phyloP scores from a whole-genome alignment of 30 jellyfish, hydroid and myxozoan species.

The Mastigias papua region DNA sequence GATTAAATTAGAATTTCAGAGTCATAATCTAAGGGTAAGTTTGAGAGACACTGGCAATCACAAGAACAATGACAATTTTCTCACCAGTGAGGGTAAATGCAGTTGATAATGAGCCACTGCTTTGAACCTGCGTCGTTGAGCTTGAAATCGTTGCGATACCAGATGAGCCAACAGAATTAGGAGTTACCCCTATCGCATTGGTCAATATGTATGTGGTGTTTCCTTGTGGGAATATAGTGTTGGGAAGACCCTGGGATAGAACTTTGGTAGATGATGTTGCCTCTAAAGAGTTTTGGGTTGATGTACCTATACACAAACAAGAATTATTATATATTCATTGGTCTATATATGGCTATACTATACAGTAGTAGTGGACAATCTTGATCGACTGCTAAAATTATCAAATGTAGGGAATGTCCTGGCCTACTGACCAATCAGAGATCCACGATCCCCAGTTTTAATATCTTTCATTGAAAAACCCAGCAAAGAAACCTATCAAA shows the following conservation, averaged over 20 bases:
- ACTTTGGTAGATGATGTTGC: slow-evolving; percentile 30
- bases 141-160: slow-evolving; percentile 26
- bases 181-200: slow-evolving; percentile 84
- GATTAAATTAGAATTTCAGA: too few relatives aligned
- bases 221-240: slow-evolving; percentile 76
- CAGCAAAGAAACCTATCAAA: too few relatives aligned
- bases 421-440: too few relatives aligned
- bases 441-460: too few relatives aligned
- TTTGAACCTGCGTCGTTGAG: slow-evolving; percentile 28
- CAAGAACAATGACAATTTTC: background rate
- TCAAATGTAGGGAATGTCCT: too few relatives aligned
- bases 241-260: slow-evolving; percentile 53
- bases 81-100: slow-evolving; percentile 71
- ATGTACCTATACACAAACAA: slow-evolving; percentile 12
- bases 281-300: slow-evolving; percentile 30
- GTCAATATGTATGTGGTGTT: slow-evolving; percentile 92
- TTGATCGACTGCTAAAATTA: too few relatives aligned
- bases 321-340: background rate
- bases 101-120: slow-evolving; percentile 47
- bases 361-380: too few relatives aligned
- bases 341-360: too few relatives aligned
- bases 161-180: slow-evolving; percentile 67
- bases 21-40: background rate
- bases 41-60: background rate
- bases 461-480: too few relatives aligned